Conservation (phyloP, 2,113 vertebrate genomes). For the Notarius quadriscutis region DNA sequence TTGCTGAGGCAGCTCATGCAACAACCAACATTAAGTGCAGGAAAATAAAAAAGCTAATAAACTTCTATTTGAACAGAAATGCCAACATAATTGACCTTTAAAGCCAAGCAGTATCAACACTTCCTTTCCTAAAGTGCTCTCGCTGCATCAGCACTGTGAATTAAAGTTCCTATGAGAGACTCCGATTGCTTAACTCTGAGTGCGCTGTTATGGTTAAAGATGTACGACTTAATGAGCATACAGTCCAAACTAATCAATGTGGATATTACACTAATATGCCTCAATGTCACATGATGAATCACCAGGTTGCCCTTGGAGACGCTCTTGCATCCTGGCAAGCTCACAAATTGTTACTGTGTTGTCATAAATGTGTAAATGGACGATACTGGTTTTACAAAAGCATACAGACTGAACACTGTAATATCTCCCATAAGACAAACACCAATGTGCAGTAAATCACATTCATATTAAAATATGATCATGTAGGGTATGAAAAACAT, state of each 20-base stretch:
- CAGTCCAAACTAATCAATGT: slow-evolving; percentile 37
- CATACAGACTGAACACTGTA: not conserved
- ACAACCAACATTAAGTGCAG: not conserved
- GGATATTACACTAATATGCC: slow-evolving; percentile 50
- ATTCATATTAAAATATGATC: slow-evolving; percentile 25
- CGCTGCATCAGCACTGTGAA: slow-evolving; percentile 32
- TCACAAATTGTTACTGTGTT: slow-evolving; percentile 38
- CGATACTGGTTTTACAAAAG: slow-evolving; percentile 20
- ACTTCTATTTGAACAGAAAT: slow-evolving; percentile 6
- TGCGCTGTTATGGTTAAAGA: slow-evolving; percentile 29
- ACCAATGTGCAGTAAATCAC: slow-evolving; percentile 11
- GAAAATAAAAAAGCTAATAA: not conserved
- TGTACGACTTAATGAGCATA: slow-evolving; percentile 42
- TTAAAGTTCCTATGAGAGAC: slow-evolving; percentile 25
- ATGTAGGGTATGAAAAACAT: slow-evolving; percentile 11
- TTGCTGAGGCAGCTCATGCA: not conserved
- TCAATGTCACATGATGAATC: slow-evolving; percentile 45
- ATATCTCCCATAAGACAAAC: slow-evolving; percentile 17
- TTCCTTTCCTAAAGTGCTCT: slow-evolving; percentile 12
- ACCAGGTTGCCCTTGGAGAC: slow-evolving; percentile 34
- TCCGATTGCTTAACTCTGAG: slow-evolving; percentile 7
- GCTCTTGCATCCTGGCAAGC: slow-evolving; percentile 20
- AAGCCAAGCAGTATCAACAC: slow-evolving; percentile 15
- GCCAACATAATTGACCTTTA: slow-evolving; percentile 24
- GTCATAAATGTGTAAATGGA: slow-evolving; percentile 32